Base-by-base conservation (phyloP, 2,888 invertebrate species). In the Habrosyne pyritoides region DNA sequence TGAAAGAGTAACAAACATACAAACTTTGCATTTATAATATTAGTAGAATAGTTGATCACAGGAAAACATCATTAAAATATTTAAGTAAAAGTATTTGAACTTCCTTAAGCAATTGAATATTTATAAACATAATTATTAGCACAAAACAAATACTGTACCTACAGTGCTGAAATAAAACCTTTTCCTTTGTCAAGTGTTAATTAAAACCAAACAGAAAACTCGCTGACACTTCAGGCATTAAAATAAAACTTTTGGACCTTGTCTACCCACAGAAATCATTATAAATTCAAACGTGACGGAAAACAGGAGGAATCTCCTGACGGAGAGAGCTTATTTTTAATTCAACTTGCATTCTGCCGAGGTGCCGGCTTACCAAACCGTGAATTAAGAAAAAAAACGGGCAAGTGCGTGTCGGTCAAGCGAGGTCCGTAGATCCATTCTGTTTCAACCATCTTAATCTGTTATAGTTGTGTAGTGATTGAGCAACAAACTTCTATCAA, bases 311-410 rank as follows among this genome's bases (percentile, higher is more conserved):
- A 21, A 50, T 42, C 21, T 54, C 28, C 53, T 28, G 21, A 26
- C 24, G 18, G 21, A 47, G 49, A 53, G 50, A 46, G 52, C 47
- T 57, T 57, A 58, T 53, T 58, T 36, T 58, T 58, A 48, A 56
- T 56, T 59, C 53, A 56, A 48, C 21, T 46, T 30, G 49, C 53
- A 54, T 56, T 54, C 55, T 51, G 10, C 4, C 22, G 50, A 53
- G 53, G 58, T 53, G 54, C 50, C 51, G 21, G 51, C 28, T 42
- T 42, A 50, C 49, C 18, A 50, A 51, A 30, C 36, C 14, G 10
- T 47, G 52, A 55, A 56, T 36, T 22, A 18, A 53, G 30, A 21
- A 21, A 30, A 14, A 42, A 42, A 18, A 7, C 18, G 42, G 18
- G n/a, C 7, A 18, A 18, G 42, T 42, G 8, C 8, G 5, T 33